These are phyloP conservation scores for Coranthus polyacanthus DNA, from an alignment of 2,797 vertebrate species.

Conservation along the genomic window DNA sequence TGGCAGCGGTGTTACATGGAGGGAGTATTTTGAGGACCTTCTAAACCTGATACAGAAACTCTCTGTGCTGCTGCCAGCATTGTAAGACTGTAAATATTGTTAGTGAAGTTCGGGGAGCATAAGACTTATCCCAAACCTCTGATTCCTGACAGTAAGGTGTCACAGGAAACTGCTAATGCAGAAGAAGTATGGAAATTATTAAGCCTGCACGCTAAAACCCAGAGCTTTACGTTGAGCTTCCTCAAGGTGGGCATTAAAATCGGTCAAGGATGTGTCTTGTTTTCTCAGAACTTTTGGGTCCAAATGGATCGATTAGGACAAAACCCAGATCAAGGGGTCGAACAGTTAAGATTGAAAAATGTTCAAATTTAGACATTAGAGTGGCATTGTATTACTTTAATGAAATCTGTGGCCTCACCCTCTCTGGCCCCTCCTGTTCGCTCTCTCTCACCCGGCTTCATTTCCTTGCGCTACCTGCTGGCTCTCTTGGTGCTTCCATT, in stretches of 20 bases:
- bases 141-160: constrained; percentile 1
- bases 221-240: not conserved
- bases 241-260: not conserved
- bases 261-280: not conserved
- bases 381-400: no score
- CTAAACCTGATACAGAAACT: constrained; percentile 4
- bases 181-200: not conserved
- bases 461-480: no score
- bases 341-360: no score
- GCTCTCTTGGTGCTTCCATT: no score
- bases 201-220: not conserved
- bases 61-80: not conserved
- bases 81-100: not conserved
- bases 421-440: no score
- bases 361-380: no score
- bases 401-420: no score
- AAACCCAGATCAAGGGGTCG: not conserved
- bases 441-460: no score
- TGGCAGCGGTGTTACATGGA: constrained; percentile 15
- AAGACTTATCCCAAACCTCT: not conserved
- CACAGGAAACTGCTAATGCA: not conserved
- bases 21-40: constrained; percentile 3
- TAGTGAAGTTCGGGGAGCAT: not conserved
- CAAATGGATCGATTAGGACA: not conserved
- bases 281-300: not conserved